Conservation (phyloP, 2,797 vertebrate genomes). For the Pelochelys cantorii region DNA sequence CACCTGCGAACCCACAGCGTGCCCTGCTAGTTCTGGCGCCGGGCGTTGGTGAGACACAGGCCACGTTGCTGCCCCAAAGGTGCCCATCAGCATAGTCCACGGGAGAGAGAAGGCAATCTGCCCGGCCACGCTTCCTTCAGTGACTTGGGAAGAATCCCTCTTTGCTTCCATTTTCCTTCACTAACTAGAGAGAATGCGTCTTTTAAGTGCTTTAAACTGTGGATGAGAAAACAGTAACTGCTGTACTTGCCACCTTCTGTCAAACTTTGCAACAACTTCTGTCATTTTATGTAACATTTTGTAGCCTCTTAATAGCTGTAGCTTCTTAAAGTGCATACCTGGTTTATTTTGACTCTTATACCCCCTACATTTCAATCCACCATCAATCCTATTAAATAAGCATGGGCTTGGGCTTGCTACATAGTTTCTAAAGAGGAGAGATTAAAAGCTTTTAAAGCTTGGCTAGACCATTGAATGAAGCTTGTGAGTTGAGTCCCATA, state of each 20-base stretch:
- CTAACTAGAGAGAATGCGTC: background rate
- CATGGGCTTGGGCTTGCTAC: background rate
- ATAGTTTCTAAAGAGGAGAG: background rate
- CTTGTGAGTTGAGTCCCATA: background rate
- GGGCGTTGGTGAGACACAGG: background rate
- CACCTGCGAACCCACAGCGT: no score
- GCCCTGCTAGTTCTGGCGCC: background rate
- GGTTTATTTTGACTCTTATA: background rate
- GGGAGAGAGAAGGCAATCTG: background rate
- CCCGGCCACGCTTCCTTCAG: background rate
- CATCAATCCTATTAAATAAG: background rate
- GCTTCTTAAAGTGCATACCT: background rate
- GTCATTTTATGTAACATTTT: background rate
- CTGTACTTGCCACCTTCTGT: background rate
- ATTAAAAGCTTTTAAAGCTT: rapidly evolving
- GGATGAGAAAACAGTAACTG: background rate
- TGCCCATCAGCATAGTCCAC: background rate
- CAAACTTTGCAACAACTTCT: background rate
- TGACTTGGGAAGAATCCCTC: background rate
- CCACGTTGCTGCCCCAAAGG: background rate
- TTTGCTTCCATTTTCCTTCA: background rate
- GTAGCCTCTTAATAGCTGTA: rapidly evolving
- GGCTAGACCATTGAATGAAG: rapidly evolving
- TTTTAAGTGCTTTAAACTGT: background rate
- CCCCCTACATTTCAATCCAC: rapidly evolving